Base-by-base conservation (phyloP, 2,888 invertebrate genomes). In the Ditylenchus weischeri region DNA sequence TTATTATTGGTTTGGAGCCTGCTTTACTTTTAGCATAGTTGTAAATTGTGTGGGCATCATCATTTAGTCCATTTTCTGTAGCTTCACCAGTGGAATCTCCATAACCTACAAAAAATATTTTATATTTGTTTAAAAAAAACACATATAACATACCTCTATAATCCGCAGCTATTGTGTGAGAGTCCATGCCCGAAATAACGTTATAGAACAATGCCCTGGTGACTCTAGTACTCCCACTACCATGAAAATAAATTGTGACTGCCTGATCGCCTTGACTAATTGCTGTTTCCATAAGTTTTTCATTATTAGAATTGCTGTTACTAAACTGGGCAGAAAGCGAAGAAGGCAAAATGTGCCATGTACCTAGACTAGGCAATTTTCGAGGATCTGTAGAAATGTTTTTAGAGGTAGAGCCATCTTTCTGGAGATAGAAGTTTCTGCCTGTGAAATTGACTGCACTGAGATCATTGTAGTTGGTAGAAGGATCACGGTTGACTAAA, bases 31-130 rank as follows among this genome's bases (percentile, higher is more conserved):
- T 18, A 50, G 21, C 50, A 21, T 50, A 50, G 50, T 50, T 50
- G 50, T 19, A 50, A 19, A 50, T 50, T 50, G 50, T 50, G 50
- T 50, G 2, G 5, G 50, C 50, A 6, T 50, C 50, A 19, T 50
- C 50, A 21, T 50, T 19, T 4, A 50, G 50, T 18, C 50, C 50
- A 19, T 18, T 50, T 50, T 50, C 50, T 19, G 50, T 50, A 18
- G 50, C n/a, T 19, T 50, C 3, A 19, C 50, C 50, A 50, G 50
- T 50, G 50, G 50, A 50, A 50, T 50, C 50, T 19, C n/a, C 50
- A 21, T 19, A 50, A 21, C 50, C 50, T 50, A 29, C 2, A 5
- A 29, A 29, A 29, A 29, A 29, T 29, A n/a, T 29, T 4, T 29
- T 29, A 29, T 29, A 4, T 29, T 29, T 29, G 29, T 29, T 2